phyloP scores from a whole-genome alignment of 2,888 invertebrate species.

The Drosophila merina region DNA sequence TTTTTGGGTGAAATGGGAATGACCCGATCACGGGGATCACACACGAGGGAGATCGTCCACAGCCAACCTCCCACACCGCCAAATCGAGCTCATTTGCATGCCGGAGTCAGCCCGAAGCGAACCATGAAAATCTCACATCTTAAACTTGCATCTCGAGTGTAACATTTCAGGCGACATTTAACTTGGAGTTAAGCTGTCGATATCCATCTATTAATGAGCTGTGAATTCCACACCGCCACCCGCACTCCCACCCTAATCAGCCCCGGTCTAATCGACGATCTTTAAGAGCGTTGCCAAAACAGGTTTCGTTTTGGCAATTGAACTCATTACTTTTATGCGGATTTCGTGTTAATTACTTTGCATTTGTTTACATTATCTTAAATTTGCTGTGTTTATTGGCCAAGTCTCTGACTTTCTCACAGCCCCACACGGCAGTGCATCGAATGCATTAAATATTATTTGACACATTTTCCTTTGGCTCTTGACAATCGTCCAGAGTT shows the following conservation, averaged over 20 bases:
- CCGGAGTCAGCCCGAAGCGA: background rate
- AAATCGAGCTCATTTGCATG: constrained; percentile 23
- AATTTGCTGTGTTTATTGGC: constrained; percentile 64
- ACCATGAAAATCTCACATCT: constrained; percentile 31
- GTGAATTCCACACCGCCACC: constrained; percentile 42
- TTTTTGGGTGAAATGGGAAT: constrained; percentile 70
- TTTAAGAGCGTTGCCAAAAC: constrained; percentile 35
- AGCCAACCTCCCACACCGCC: constrained; percentile 23
- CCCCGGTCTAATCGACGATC: background rate
- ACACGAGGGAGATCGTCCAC: constrained; percentile 17
- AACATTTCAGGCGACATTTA: constrained; percentile 65
- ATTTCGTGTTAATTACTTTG: constrained; percentile 74
- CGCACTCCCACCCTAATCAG: background rate
- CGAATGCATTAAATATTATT: constrained; percentile 22
- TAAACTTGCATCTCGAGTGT: constrained; percentile 16
- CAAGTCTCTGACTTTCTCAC: constrained; percentile 64
- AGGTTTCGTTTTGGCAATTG: constrained; percentile 65
- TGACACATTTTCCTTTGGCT: constrained; percentile 33
- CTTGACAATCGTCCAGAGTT: constrained; percentile 29
- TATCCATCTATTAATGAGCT: constrained; percentile 75
- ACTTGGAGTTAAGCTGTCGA: constrained; percentile 41
- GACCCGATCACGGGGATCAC: constrained; percentile 46
- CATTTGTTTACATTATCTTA: constrained; percentile 75
- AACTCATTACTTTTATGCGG: constrained; percentile 75
- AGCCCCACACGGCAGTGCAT: constrained; percentile 40